These are phyloP conservation scores for Malacoctenus gilli DNA, from an alignment of 2,797 vertebrate species.

Conservation along the genomic window DNA sequence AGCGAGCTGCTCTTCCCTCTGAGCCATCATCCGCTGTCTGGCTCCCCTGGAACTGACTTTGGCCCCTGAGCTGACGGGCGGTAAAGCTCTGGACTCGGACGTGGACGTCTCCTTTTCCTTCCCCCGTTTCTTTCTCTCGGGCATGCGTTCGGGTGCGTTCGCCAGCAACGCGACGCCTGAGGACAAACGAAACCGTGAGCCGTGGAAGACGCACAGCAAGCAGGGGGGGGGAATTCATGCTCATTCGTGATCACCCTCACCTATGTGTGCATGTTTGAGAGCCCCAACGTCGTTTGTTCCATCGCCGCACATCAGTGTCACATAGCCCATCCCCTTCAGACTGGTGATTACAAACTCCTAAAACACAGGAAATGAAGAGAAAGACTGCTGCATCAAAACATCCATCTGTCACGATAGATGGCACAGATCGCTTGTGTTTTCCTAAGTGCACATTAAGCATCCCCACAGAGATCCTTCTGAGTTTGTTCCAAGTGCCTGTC, in stretches of 20 bases:
- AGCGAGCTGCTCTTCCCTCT: constrained; percentile 90
- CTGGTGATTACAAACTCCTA: constrained; percentile 97
- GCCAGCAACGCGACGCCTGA: constrained; percentile 93
- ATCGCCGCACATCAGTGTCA: constrained; percentile 96
- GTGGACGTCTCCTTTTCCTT: constrained; percentile 80
- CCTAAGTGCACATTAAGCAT: constrained; percentile 26
- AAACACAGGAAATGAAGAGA: constrained; percentile 5
- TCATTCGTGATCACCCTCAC: constrained; percentile 75
- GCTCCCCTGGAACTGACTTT: constrained; percentile 85
- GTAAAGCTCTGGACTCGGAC: constrained; percentile 72
- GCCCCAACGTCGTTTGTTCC: constrained; percentile 98
- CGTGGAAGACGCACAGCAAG: too few species aligned
- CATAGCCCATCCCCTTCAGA: constrained; percentile 91
- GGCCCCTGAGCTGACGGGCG: constrained; percentile 65
- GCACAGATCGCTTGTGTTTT: background rate
- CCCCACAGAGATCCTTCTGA: constrained; percentile 1
- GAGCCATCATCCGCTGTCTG: constrained; percentile 85
- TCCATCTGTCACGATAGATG: constrained; percentile 1
- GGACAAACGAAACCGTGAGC: too few species aligned
- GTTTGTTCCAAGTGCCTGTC: background rate
- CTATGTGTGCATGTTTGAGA: constrained; percentile 95
- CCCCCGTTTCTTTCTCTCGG: constrained; percentile 83
- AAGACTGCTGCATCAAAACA: constrained; percentile 5
- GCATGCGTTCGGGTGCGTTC: constrained; percentile 89
- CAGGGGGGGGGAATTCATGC: too few species aligned